These are phyloP conservation scores for Vollenhovia emeryi DNA, from an alignment of 1,140 invertebrate genomes.

Conservation along the genomic window DNA sequence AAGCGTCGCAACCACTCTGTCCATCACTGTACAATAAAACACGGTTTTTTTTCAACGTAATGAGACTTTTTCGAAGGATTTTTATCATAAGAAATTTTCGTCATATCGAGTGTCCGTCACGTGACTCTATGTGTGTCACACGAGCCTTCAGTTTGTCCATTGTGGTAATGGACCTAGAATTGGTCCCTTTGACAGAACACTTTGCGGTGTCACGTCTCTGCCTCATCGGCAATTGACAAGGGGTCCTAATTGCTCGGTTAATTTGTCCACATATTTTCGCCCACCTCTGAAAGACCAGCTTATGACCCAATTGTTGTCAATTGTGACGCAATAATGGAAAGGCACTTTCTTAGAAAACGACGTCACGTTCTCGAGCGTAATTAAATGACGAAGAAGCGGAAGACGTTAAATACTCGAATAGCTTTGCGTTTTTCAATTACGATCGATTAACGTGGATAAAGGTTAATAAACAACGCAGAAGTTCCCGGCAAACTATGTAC, in stretches of 20 bases:
- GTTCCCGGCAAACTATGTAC: not conserved
- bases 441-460: not conserved
- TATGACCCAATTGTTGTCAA: not conserved
- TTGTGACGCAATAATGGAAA: not conserved
- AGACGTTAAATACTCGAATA: not conserved
- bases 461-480: not conserved
- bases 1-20: too few species aligned
- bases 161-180: slow-evolving; percentile 42
- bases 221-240: slow-evolving; percentile 1
- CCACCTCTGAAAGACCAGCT: not conserved
- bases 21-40: not conserved
- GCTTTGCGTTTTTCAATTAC: not conserved
- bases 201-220: slow-evolving; percentile 8
- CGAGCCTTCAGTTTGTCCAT: slow-evolving; percentile 19
- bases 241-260: slow-evolving; percentile 32
- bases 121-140: slow-evolving; percentile 9
- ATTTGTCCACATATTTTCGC: slow-evolving; percentile 11
- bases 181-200: slow-evolving; percentile 38
- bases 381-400: not conserved
- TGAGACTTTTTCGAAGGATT: slow-evolving; percentile 5
- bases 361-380: not conserved
- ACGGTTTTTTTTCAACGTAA: slow-evolving; percentile 24
- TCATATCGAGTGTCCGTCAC: slow-evolving; percentile 36
- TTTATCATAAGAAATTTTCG: slow-evolving; percentile 2
- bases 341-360: not conserved